Conservation (phyloP, 2,113 vertebrate genomes). For the Haemorhous mexicanus region DNA sequence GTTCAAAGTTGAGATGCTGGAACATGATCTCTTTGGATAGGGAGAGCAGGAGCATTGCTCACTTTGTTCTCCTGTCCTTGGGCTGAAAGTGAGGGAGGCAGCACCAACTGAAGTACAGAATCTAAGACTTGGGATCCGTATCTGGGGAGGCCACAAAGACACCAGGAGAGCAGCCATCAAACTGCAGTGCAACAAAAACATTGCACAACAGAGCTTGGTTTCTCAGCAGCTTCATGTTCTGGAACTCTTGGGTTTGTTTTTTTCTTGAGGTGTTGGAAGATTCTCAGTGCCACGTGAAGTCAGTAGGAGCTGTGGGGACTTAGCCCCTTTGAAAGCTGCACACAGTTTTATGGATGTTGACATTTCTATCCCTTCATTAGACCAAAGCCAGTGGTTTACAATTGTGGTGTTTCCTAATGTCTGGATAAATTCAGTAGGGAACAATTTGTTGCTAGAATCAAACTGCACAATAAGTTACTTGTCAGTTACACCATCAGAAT, state of each 20-base stretch:
- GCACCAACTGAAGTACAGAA: not conserved
- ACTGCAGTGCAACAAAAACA: not conserved
- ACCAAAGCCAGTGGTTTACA: not conserved
- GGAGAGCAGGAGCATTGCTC: not conserved
- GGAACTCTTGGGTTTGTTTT: no score
- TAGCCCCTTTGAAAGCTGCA: not conserved
- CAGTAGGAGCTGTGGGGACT: not conserved
- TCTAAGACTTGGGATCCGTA: not conserved
- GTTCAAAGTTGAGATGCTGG: not conserved
- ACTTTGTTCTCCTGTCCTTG: not conserved
- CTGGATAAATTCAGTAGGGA: not conserved
- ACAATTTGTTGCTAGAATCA: not conserved
- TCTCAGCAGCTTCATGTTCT: not conserved
- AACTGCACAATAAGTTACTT: not conserved
- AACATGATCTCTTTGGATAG: not conserved
- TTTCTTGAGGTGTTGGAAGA: not conserved
- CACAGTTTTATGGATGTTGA: not conserved
- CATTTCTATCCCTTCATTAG: not conserved
- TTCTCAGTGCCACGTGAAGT: not conserved
- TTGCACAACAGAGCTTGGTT: not conserved
- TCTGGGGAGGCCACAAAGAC: not conserved
- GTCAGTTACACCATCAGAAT: not conserved
- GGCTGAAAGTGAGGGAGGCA: not conserved
- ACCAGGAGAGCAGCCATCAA: not conserved
- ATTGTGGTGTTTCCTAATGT: not conserved